These are phyloP conservation scores for Lasioglossum marginatum DNA, from an alignment of 2,888 invertebrate genomes.

Conservation along the genomic window DNA sequence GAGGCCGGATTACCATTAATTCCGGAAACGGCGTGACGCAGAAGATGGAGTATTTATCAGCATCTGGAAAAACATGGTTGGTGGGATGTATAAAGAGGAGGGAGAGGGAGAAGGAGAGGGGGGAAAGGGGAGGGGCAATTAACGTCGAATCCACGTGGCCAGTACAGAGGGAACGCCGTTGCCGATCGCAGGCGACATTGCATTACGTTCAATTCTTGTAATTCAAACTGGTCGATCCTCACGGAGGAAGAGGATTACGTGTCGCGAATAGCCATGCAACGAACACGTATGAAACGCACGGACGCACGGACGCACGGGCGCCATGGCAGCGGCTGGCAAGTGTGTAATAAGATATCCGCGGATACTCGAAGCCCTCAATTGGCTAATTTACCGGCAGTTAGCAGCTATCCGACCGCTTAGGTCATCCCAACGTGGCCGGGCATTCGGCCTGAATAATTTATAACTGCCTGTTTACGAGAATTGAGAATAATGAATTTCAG, in stretches of 20 bases:
- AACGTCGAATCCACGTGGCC: slow-evolving; percentile 11
- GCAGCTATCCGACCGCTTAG: slow-evolving; percentile 83
- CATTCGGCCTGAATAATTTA: slow-evolving; percentile 85
- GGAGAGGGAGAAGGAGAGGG: neutral
- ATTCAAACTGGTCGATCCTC: slow-evolving; percentile 51
- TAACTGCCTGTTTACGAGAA: slow-evolving; percentile 85
- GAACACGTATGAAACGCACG: slow-evolving; percentile 73
- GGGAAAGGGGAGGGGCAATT: neutral
- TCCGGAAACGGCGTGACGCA: slow-evolving; percentile 10
- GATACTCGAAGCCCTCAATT: slow-evolving; percentile 85
- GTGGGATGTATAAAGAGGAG: neutral
- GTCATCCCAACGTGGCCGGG: slow-evolving; percentile 82
- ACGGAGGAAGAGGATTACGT: slow-evolving; percentile 74
- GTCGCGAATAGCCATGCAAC: slow-evolving; percentile 57
- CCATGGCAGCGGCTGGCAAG: slow-evolving; percentile 79
- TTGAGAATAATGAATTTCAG: slow-evolving; percentile 85
- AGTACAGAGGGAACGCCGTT: neutral
- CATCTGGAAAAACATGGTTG: slow-evolving; percentile 8
- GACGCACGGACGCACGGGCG: slow-evolving; percentile 79
- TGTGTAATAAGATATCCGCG: slow-evolving; percentile 85
- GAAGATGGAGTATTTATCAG: slow-evolving; percentile 8
- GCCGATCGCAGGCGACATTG: slow-evolving; percentile 27
- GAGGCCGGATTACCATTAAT: neutral
- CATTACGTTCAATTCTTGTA: slow-evolving; percentile 48
- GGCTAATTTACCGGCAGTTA: slow-evolving; percentile 85